phyloP scores from a whole-genome alignment of 2,113 vertebrate genomes.

The Phylloscopus trochilus region DNA sequence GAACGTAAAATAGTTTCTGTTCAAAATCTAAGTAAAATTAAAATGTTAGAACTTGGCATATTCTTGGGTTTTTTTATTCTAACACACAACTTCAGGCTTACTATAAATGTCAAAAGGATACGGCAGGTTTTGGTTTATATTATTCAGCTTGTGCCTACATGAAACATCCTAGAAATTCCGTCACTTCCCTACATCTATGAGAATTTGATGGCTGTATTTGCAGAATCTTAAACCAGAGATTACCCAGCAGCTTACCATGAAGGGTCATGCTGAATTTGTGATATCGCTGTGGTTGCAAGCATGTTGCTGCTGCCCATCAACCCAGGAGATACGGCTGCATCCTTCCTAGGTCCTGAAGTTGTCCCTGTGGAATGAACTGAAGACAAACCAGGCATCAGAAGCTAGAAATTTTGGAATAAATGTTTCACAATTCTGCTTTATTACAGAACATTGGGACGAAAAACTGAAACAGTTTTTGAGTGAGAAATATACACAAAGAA shows the following conservation, averaged over 20 bases:
- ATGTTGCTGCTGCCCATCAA: conserved; percentile 46
- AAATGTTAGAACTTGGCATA: conserved; percentile 53
- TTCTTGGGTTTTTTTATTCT: conserved; percentile 42
- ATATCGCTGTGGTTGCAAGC: background rate
- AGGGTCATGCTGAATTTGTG: conserved; percentile 33
- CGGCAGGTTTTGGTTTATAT: conserved; percentile 25
- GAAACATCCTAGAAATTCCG: conserved; percentile 31
- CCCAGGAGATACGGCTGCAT: conserved; percentile 76
- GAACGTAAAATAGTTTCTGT: conserved; percentile 44
- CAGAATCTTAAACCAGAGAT: conserved; percentile 39
- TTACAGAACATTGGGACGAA: background rate
- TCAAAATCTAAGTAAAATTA: conserved; percentile 57
- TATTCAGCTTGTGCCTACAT: background rate
- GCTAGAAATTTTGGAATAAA: background rate
- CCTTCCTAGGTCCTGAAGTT: conserved; percentile 54
- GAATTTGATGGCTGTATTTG: background rate
- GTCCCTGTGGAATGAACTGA: conserved; percentile 57
- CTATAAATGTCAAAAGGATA: conserved; percentile 62
- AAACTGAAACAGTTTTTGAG: background rate
- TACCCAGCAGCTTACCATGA: conserved; percentile 58
- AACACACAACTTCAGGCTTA: conserved; percentile 54
- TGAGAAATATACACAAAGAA: background rate
- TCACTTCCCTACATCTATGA: background rate
- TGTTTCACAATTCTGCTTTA: background rate
- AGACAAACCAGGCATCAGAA: conserved; percentile 1